Base-by-base conservation (phyloP, 1,140 invertebrate species). In the Cylas formicarius region DNA sequence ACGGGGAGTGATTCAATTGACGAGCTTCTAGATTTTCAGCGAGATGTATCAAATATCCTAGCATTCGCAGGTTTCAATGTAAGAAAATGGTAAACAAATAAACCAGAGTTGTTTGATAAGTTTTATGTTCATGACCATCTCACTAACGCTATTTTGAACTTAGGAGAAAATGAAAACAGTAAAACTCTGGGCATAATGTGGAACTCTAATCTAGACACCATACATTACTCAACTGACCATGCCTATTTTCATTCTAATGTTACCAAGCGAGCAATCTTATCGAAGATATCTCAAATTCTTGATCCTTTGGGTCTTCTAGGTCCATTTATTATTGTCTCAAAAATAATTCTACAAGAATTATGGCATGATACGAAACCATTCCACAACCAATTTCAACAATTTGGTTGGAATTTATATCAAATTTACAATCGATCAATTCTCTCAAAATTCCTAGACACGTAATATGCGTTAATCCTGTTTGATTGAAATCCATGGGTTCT, bases 401-500 rank as follows among this genome's bases (percentile, higher is more conserved):
- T 11, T 43, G n/a, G n/a, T 9, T 27, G n/a, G 2, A 23, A 16
- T 49, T 34, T 32, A n/a, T n/a, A n/a, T n/a, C 21, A 33, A 50
- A 49, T 27, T 7, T 31, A 32, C 17, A 4, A 8, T 13, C 14
- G n/a, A n/a, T n/a, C n/a, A n/a, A n/a, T n/a, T n/a, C n/a, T n/a
- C n/a, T n/a, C n/a, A n/a, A n/a, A n/a, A n/a, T n/a, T n/a, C n/a
- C n/a, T n/a, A n/a, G n/a, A n/a, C n/a, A n/a, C n/a, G n/a, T n/a
- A n/a, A n/a, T n/a, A n/a, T n/a, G n/a, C n/a, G n/a, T n/a, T n/a
- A n/a, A n/a, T n/a, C n/a, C n/a, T n/a, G n/a, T n/a, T n/a, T n/a
- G n/a, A 31, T 53, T 24, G n/a, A 66, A 34, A 4, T 63, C 0
- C 56, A 66, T 29, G 65, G 63, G 0, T 70, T 68, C 31, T 53